Evolutionary conservation across 2,888 invertebrate genomes (phyloP), one percentile per base, ranked within the genome.

Genomic region (Hoplodrina blanda): DNA sequence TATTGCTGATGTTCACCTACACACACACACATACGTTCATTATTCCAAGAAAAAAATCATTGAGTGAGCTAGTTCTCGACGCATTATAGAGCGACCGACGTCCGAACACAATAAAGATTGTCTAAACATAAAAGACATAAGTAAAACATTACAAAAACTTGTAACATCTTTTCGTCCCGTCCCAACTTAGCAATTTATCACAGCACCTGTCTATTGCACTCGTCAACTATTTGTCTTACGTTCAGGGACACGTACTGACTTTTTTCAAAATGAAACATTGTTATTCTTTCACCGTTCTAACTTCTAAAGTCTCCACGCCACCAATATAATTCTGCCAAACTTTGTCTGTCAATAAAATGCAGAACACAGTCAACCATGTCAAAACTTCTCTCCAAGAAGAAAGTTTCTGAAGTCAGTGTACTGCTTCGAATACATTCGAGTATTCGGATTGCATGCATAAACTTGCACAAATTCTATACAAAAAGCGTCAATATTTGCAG

Each of bases 1-100:
- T 97, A 93, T 97, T 98, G 94, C 97, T 98, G 90, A 98, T 97
- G 95, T 98, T 98, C 73, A 98, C 98, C 98, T 98, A 96, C n/a
- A 74, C 73, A 74, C 19, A 61, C 30, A 52, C 19, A 69, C 11
- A 59, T 30, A 2, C n/a, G 20, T n/a, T 50, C 0, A 37, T 11
- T 25, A n/a, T 65, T 19, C 41, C 1, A 62, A 30, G n/a, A 46
- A 50, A 19, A 10, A 19, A 4, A n/a, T 37, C n/a, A 15, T 46
- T 20, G 2, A 13, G 3, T 1, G 46, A 46, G 3, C 46, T 59
- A 41, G 41, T 4, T 30, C 10, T 15, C n/a, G 2, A 63, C 20
- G 10, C 33, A 4, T 17, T 46, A 17, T 10, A 46, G n/a, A 67
- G n/a, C 15, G 4, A n/a, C n/a, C n/a, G 37, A 1, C n/a, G 19